Percentiles rank a stretch among this genome's conserved stretches.
These are phyloP conservation scores for Tuberolachnus salignus DNA, from an alignment of 2,888 invertebrate genomes.

Conservation along the genomic window DNA sequence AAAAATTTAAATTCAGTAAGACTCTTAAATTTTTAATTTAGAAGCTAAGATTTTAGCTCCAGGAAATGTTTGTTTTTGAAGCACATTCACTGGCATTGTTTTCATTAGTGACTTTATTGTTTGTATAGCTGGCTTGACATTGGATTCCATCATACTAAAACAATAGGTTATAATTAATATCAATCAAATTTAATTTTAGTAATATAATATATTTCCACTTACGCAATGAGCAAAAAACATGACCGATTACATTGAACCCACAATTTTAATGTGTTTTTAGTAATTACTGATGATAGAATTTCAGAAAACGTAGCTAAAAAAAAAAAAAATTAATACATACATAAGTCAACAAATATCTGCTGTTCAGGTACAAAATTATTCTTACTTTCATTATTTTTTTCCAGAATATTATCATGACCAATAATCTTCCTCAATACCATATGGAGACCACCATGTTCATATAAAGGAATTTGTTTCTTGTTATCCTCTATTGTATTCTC, in stretches of 20 bases:
- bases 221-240: constrained; percentile 72
- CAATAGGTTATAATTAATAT: background rate
- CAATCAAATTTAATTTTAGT: background rate
- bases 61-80: constrained; percentile 15
- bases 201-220: constrained; percentile 7
- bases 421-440: constrained; percentile 78
- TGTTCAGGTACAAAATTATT: background rate
- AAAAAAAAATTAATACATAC: background rate
- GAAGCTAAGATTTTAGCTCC: constrained; percentile 41
- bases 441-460: constrained; percentile 79
- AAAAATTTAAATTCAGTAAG: too few species aligned
- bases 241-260: constrained; percentile 79
- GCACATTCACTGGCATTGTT: background rate
- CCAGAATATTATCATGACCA: constrained; percentile 68
- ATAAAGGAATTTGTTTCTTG: constrained; percentile 65
- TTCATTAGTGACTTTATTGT: constrained; percentile 10
- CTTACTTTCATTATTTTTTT: constrained; percentile 60
- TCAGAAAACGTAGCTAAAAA: constrained; percentile 66
- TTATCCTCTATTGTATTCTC: constrained; percentile 63
- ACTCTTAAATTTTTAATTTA: constrained; percentile 1
- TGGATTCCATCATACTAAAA: constrained; percentile 44
- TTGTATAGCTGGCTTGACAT: background rate
- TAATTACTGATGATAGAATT: constrained; percentile 21
- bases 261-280: constrained; percentile 66
- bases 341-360: background rate